A percentile compares a stretch with the other conserved stretches of the same genome.
These are phyloP conservation scores for Plagodis pulveraria DNA, from an alignment of 2,888 invertebrate species.

Conservation along the genomic window DNA sequence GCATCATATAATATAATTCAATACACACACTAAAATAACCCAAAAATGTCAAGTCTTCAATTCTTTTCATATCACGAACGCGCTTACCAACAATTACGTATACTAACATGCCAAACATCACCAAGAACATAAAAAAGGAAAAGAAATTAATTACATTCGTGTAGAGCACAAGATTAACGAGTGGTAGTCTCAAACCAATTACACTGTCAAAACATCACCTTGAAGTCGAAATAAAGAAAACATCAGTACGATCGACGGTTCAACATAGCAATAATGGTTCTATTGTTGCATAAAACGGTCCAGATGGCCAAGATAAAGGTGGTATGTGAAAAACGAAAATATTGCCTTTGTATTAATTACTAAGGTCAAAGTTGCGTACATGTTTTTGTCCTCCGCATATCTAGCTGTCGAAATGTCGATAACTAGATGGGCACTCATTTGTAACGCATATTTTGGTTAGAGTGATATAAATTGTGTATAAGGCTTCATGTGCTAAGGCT, in stretches of 20 bases:
- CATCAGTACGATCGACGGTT: conserved; percentile 60
- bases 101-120: conserved; percentile 29
- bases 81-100: conserved; percentile 25
- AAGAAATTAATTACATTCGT: conserved; percentile 58
- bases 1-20: too few relatives aligned
- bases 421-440: conserved; percentile 44
- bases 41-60: background rate
- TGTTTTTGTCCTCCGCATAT: conserved; percentile 45
- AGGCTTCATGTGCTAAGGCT: too few relatives aligned
- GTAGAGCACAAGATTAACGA: conserved; percentile 59
- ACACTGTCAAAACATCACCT: conserved; percentile 78
- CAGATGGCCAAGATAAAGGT: conserved; percentile 64
- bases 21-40: background rate
- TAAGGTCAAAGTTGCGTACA: conserved; percentile 43
- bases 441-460: conserved; percentile 24
- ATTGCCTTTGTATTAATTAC: conserved; percentile 70
- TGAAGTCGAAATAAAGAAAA: conserved; percentile 71
- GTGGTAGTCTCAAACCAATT: conserved; percentile 63
- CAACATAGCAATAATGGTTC: conserved; percentile 65
- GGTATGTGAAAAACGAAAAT: conserved; percentile 73
- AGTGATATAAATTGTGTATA: too few relatives aligned
- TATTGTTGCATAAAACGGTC: conserved; percentile 69
- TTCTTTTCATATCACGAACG: conserved; percentile 39
- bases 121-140: conserved; percentile 26
- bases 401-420: conserved; percentile 40